A percentile compares a stretch with the other conserved stretches of the same genome.
Conservation (phyloP, 2,113 vertebrate species). For the Sinosuthora webbiana region DNA sequence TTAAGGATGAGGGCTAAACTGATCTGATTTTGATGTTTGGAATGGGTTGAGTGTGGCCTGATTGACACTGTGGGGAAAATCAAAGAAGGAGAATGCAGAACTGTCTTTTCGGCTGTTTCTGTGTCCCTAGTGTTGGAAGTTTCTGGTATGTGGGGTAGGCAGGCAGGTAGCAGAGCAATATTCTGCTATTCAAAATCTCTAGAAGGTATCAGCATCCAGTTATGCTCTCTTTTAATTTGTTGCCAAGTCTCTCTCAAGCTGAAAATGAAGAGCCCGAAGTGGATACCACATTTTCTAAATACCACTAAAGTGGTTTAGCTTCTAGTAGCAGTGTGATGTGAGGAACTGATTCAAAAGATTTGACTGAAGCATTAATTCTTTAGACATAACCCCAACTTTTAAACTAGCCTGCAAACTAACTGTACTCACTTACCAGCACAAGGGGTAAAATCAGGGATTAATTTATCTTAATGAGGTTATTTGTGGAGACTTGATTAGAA, state of each 20-base stretch:
- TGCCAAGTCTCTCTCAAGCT: neutral
- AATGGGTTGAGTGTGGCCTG: neutral
- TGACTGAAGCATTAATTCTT: neutral
- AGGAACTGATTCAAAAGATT: neutral
- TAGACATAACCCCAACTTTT: neutral
- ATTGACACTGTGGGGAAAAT: neutral
- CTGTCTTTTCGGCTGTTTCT: neutral
- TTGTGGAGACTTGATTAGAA: constrained; percentile 40
- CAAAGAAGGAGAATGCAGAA: neutral
- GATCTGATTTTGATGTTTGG: neutral
- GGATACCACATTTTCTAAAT: neutral
- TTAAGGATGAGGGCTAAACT: neutral
- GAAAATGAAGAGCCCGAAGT: neutral
- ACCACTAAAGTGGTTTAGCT: neutral
- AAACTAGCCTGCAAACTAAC: neutral
- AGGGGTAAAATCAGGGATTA: constrained; percentile 21
- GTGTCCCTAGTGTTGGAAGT: neutral
- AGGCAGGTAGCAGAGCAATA: neutral
- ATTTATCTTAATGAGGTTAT: constrained; percentile 41
- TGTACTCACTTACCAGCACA: constrained; percentile 3
- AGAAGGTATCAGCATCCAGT: neutral
- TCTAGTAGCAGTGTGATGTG: neutral
- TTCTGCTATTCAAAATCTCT: neutral
- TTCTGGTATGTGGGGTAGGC: neutral
- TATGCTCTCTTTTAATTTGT: neutral